Conservation (phyloP, 2,113 vertebrate species). For the Dipodomys stephensi region DNA sequence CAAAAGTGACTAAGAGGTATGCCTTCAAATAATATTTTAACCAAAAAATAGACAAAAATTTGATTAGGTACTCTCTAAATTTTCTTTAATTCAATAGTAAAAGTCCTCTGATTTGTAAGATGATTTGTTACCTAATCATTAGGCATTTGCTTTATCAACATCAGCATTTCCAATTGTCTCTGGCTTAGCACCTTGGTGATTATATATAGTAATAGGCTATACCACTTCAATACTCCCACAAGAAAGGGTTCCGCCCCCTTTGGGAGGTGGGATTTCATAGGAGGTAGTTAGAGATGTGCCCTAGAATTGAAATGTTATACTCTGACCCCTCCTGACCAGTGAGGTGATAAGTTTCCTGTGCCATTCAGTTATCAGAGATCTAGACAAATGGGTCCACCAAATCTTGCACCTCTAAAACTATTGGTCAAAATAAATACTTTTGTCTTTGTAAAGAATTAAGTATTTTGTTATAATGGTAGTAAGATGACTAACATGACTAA, state of each 20-base stretch:
- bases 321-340: background rate
- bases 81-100: conserved; percentile 45
- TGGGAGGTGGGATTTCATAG: background rate
- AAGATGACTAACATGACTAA: background rate
- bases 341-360: background rate
- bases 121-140: conserved; percentile 7
- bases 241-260: no score
- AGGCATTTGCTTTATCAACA: conserved; percentile 13
- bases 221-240: background rate
- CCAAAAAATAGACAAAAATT: conserved; percentile 44
- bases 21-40: conserved; percentile 52
- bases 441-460: background rate
- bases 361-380: background rate
- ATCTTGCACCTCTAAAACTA: background rate
- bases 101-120: conserved; percentile 37
- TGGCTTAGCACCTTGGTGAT: background rate
- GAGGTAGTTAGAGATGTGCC: background rate
- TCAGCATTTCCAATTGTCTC: background rate
- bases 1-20: conserved; percentile 46
- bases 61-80: conserved; percentile 23
- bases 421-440: background rate
- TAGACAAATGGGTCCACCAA: background rate
- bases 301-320: background rate
- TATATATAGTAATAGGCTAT: background rate
- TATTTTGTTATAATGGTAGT: background rate